These are phyloP conservation scores for Prietella phreatophila DNA, from an alignment of 2,113 vertebrate genomes.

Conservation along the genomic window DNA sequence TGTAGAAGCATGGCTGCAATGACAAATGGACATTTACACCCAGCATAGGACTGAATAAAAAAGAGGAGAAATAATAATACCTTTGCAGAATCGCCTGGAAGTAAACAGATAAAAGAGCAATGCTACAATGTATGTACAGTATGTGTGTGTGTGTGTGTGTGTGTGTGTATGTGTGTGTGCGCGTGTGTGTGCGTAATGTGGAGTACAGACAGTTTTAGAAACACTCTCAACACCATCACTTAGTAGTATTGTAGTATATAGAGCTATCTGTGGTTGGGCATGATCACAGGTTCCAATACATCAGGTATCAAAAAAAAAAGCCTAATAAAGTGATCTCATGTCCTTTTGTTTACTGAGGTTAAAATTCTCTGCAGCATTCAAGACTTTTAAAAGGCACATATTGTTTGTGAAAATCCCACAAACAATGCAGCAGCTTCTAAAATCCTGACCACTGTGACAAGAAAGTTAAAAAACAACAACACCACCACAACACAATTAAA, in stretches of 20 bases:
- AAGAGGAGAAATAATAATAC: conserved; percentile 13
- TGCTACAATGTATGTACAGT: background rate
- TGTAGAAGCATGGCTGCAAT: conserved; percentile 25
- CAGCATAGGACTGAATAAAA: conserved; percentile 1
- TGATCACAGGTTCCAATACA: background rate
- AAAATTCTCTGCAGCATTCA: background rate
- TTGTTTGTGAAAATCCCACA: background rate
- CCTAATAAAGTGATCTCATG: background rate
- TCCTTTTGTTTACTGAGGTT: background rate
- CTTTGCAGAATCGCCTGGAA: background rate
- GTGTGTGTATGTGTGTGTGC: too few relatives aligned
- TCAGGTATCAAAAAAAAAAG: background rate
- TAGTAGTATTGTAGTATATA: background rate
- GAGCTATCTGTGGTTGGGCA: background rate
- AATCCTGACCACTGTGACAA: background rate
- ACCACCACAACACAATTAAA: too few relatives aligned
- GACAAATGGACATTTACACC: conserved; percentile 41
- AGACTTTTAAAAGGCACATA: background rate
- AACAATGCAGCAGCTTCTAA: background rate
- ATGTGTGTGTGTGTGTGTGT: background rate
- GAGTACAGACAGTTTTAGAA: background rate
- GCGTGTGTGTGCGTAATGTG: background rate
- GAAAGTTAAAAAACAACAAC: too few relatives aligned
- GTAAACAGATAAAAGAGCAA: background rate
- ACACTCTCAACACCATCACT: background rate